Evolutionary conservation across 2,113 vertebrate species (phyloP).

Genomic region (Himantopus leucocephalus): DNA sequence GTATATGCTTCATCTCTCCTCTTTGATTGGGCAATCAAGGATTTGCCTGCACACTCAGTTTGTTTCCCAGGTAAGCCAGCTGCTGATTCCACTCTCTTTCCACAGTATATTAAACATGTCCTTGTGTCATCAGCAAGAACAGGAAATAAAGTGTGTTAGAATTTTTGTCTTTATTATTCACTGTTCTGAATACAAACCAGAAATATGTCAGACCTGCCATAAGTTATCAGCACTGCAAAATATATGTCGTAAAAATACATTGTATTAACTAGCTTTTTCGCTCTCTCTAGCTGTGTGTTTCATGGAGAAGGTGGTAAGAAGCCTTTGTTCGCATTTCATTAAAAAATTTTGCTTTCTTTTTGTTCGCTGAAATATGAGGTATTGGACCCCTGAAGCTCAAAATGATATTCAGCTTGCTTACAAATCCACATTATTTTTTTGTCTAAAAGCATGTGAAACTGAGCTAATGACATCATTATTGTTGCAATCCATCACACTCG

Average conservation of each 20-base stretch:
- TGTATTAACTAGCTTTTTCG: not conserved
- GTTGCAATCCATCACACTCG: not conserved
- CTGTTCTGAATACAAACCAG: not conserved
- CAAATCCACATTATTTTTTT: not conserved
- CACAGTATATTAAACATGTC: not conserved
- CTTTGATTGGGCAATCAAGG: conserved; percentile 19
- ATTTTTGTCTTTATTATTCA: not conserved
- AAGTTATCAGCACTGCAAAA: not conserved
- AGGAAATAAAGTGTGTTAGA: not conserved
- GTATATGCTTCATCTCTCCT: not conserved
- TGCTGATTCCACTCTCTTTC: not conserved
- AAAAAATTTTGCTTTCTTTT: not conserved
- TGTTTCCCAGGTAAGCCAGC: not conserved
- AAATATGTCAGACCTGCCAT: not conserved
- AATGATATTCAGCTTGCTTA: not conserved
- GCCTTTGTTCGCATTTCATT: not conserved
- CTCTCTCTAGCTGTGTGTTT: not conserved
- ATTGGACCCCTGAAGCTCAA: not conserved
- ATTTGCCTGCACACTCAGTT: conserved; percentile 16
- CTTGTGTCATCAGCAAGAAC: not conserved
- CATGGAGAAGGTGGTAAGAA: not conserved
- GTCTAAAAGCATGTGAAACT: not conserved
- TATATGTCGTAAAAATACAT: not conserved
- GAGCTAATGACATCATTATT: not conserved
- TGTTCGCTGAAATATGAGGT: not conserved